Base-by-base conservation (phyloP, 2,888 invertebrate genomes). In the Pherbina coryleti region DNA sequence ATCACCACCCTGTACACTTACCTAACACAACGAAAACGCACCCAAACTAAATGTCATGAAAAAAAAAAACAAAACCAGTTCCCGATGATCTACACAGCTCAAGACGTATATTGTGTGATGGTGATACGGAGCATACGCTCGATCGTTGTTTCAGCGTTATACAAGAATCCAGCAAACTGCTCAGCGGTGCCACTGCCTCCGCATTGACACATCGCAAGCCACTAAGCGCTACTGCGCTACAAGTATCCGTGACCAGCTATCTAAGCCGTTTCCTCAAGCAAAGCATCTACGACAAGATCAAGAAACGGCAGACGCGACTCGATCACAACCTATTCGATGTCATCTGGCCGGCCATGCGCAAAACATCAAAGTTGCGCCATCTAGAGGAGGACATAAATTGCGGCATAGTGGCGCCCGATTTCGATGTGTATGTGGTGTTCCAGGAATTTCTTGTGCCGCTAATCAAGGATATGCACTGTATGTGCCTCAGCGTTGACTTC, bases 271-370 rank as follows among this genome's bases (percentile, higher is more conserved):
- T 95, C 87, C 91, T 96, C 34, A 95, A 93, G 85, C 92, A 92
- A 79, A 91, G 92, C 60, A 90, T 94, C 79, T 96, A 95, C 89
- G 95, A 96, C 83, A 90, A 91, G 78, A 92, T 96, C 78, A 95
- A 95, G 90, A 89, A 91, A 79, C 92, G 95, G 83, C 91, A 95
- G 84, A 97, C 97, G 34, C 93, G 94, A 89, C 91, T 94, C 83
- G 97, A 97, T 88, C 96, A 96, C 88, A 95, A 95, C 87, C 92
- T 97, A 5, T 95, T 96, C 85, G 97, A 97, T 88, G 93, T 97
- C 31, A 95, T 97, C 86, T 96, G 96, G 93, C 97, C 97, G 17
- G 96, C 96, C 76, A 94, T 97, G 82, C 94, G 95, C 86, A 96
- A 95, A 88, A 91, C 95, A 72, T 93, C 93, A 0, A 93, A 92